These are phyloP conservation scores for Drosophila hydei DNA, from an alignment of 1,140 invertebrate genomes.

Conservation along the genomic window DNA sequence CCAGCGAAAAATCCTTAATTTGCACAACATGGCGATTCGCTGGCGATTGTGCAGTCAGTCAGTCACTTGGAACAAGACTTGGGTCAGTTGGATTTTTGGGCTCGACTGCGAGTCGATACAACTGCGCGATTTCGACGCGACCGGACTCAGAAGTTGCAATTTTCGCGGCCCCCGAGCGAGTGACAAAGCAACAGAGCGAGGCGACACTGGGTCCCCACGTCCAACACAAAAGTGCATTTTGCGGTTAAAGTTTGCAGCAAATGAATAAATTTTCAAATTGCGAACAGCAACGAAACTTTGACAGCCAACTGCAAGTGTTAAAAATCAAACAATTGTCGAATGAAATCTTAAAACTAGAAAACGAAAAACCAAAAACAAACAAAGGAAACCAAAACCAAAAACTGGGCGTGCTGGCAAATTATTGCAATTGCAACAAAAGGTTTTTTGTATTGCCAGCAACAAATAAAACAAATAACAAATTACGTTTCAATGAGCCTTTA, in stretches of 20 bases:
- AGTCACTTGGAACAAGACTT: slow-evolving; percentile 49
- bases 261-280: slow-evolving; percentile 48
- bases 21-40: slow-evolving; percentile 42
- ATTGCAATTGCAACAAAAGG: slow-evolving; percentile 26
- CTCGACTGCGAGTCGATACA: not conserved
- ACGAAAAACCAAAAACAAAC: slow-evolving; percentile 9
- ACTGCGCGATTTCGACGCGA: not conserved
- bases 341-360: not conserved
- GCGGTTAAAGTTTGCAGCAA: slow-evolving; percentile 43
- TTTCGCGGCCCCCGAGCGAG: slow-evolving; percentile 11
- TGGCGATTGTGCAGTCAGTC: slow-evolving; percentile 54
- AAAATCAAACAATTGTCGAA: slow-evolving; percentile 34
- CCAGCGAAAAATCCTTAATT: slow-evolving; percentile 47
- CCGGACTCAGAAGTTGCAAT: slow-evolving; percentile 8
- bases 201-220: slow-evolving; percentile 25
- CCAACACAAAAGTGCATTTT: slow-evolving; percentile 46
- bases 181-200: slow-evolving; percentile 26
- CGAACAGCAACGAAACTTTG: slow-evolving; percentile 26
- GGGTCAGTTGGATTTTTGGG: slow-evolving; percentile 3
- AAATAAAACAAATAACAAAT: slow-evolving; percentile 8
- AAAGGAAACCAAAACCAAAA: slow-evolving; percentile 11
- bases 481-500: not conserved
- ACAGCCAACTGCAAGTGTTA: slow-evolving; percentile 38
- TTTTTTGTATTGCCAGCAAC: not conserved
- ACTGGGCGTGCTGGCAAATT: slow-evolving; percentile 40